Conservation (phyloP, 2,888 invertebrate genomes). For the Timema cristinae region DNA sequence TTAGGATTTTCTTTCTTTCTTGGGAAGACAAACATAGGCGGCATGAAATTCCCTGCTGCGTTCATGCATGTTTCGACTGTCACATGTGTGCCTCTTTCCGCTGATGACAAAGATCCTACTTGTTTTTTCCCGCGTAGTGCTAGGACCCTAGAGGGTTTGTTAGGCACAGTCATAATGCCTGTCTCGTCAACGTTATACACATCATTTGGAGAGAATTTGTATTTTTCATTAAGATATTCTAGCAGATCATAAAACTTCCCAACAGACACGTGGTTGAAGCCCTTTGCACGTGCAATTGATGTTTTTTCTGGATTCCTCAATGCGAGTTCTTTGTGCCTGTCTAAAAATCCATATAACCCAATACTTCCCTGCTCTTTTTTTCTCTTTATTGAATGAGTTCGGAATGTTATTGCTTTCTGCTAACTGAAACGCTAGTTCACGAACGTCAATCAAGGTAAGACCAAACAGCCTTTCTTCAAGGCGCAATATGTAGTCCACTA, state of each 20-base stretch:
- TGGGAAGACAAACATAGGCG: constrained; percentile 7
- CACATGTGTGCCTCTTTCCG: constrained; percentile 39
- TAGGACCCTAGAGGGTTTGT: constrained; percentile 34
- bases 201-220: constrained; percentile 14
- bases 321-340: not conserved
- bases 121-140: constrained; percentile 22
- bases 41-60: constrained; percentile 5
- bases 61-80: constrained; percentile 36
- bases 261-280: constrained; percentile 2
- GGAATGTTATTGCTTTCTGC: constrained; percentile 8
- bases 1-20: constrained; percentile 14
- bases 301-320: constrained; percentile 16
- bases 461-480: constrained; percentile 8
- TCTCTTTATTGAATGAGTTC: constrained; percentile 1
- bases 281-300: constrained; percentile 5
- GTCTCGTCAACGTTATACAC: constrained; percentile 9
- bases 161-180: constrained; percentile 11
- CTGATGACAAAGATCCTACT: constrained; percentile 33
- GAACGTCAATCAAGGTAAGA: constrained; percentile 10
- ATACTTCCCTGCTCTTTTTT: constrained; percentile 11
- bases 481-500: not conserved
- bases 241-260: constrained; percentile 4
- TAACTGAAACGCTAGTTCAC: constrained; percentile 13
- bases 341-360: constrained; percentile 5
- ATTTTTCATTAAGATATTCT: constrained; percentile 1